phyloP scores from a whole-genome alignment of 2,888 invertebrate genomes.

The Anagyrus pseudococci region DNA sequence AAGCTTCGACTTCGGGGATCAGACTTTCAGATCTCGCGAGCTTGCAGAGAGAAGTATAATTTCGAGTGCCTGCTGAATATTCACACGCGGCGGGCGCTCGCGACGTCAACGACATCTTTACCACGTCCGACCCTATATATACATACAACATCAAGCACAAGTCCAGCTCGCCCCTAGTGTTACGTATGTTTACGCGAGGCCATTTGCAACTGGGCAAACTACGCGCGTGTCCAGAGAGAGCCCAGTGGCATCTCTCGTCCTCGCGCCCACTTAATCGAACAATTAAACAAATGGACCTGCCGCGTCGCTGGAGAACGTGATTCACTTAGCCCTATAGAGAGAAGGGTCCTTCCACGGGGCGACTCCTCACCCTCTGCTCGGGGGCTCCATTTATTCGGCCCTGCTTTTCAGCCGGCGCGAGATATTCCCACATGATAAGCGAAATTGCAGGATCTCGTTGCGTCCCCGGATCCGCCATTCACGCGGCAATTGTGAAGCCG shows the following conservation, averaged over 20 bases:
- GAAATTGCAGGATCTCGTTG: constrained; percentile 33
- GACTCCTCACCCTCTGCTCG: background rate
- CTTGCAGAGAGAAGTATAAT: background rate
- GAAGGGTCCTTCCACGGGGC: background rate
- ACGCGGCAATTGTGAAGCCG: background rate
- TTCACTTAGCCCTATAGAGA: constrained; percentile 18
- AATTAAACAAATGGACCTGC: constrained; percentile 11
- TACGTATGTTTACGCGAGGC: too few relatives aligned
- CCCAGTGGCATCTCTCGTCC: background rate
- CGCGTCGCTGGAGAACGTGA: constrained; percentile 1
- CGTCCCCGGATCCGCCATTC: constrained; percentile 6
- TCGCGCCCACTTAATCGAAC: background rate
- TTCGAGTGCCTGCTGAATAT: too few relatives aligned
- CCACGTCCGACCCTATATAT: too few relatives aligned
- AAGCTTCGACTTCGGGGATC: too few relatives aligned
- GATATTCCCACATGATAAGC: constrained; percentile 30
- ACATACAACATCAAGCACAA: too few relatives aligned
- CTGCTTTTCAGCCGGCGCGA: too few relatives aligned
- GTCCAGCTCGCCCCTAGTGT: too few relatives aligned
- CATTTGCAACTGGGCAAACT: background rate
- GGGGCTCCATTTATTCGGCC: constrained; percentile 26
- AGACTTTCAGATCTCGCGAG: too few relatives aligned
- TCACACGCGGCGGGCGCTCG: too few relatives aligned
- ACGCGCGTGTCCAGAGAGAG: background rate
- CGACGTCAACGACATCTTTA: too few relatives aligned